Percentiles rank a stretch among this genome's conserved stretches.
Conservation (phyloP, 1,140 invertebrate genomes). For the Aphaenogaster floridana region DNA sequence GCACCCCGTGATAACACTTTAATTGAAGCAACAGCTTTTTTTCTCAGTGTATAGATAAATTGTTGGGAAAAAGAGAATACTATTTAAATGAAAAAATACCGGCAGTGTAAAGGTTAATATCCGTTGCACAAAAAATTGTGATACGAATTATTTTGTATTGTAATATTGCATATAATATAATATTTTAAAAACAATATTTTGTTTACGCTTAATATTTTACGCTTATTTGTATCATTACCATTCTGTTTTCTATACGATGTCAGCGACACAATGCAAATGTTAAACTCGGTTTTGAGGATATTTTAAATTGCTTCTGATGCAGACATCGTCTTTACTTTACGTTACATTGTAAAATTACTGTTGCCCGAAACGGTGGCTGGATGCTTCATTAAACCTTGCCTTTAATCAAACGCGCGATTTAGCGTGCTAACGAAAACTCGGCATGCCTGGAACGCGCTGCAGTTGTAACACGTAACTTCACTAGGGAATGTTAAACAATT, state of each 20-base stretch:
- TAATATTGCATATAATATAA: background rate
- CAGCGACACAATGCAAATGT: background rate
- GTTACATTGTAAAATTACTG: conserved; percentile 13
- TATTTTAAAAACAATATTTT: background rate
- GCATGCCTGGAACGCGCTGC: conserved; percentile 12
- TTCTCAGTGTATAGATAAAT: too few relatives aligned
- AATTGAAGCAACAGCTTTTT: too few relatives aligned
- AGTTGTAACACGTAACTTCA: conserved; percentile 38
- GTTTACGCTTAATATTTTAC: background rate
- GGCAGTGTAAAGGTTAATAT: too few relatives aligned
- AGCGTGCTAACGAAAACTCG: conserved; percentile 52
- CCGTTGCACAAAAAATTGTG: background rate
- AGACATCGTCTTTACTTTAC: background rate
- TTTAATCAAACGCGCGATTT: conserved; percentile 59
- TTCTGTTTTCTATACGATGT: background rate
- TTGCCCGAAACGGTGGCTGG: conserved; percentile 9
- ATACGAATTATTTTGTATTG: background rate
- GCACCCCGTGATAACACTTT: too few relatives aligned
- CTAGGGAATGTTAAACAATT: conserved; percentile 51
- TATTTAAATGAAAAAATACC: too few relatives aligned
- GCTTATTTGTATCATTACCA: background rate
- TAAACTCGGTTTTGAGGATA: conserved; percentile 1
- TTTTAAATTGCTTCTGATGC: background rate
- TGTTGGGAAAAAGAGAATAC: too few relatives aligned
- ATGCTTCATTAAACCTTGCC: conserved; percentile 51